These are phyloP conservation scores for Hydrochoerus hydrochaeris DNA, from an alignment of 2,113 vertebrate genomes.

Conservation along the genomic window DNA sequence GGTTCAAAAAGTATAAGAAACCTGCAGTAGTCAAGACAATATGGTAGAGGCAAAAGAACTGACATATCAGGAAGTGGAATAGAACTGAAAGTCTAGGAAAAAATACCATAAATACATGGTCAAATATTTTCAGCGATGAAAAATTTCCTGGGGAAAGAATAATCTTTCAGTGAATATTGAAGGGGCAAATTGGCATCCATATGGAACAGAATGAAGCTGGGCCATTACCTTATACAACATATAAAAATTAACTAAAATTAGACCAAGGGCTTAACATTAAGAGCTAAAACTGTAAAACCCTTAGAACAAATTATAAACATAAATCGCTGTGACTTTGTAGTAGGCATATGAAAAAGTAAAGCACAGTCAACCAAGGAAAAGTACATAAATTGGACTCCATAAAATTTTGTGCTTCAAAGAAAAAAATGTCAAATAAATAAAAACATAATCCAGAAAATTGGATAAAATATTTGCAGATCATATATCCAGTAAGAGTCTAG, in stretches of 20 bases:
- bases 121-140: not conserved
- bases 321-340: not conserved
- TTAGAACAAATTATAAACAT: not conserved
- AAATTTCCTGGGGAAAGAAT: not conserved
- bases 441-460: not conserved
- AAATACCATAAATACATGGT: not conserved
- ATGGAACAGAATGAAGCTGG: not conserved
- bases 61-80: not conserved
- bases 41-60: not conserved
- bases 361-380: not conserved
- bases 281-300: not conserved
- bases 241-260: not conserved
- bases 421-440: not conserved
- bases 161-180: not conserved
- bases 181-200: not conserved
- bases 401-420: not conserved
- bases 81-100: not conserved
- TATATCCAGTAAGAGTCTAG: not conserved
- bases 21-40: not conserved
- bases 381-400: not conserved
- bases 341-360: not conserved
- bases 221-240: not conserved
- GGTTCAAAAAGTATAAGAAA: not conserved
- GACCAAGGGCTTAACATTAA: not conserved
- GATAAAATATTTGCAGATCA: slow-evolving; percentile 1